A percentile compares a stretch with the other conserved stretches of the same genome.
phyloP scores from a whole-genome alignment of 1,140 invertebrate species.

The Listronotus oregonensis region DNA sequence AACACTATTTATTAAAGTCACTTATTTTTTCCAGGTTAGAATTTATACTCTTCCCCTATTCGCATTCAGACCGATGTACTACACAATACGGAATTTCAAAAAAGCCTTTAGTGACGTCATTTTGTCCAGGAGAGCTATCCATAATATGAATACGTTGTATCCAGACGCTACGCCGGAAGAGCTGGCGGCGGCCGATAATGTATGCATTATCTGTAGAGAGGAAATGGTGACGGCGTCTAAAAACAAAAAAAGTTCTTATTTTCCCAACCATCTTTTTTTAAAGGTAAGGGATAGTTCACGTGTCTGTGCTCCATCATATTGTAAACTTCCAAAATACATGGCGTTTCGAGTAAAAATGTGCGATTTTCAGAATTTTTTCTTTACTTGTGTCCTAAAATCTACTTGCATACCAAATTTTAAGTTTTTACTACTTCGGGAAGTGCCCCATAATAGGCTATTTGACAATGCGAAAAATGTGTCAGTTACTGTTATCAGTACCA shows the following conservation, averaged over 20 bases:
- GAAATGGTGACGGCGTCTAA: slow-evolving; percentile 90
- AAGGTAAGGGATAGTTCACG: slow-evolving; percentile 56
- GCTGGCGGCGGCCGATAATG: slow-evolving; percentile 92
- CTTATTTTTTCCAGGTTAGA: slow-evolving; percentile 26
- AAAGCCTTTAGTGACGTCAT: slow-evolving; percentile 98
- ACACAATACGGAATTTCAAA: slow-evolving; percentile 96
- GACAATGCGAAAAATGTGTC: too few species aligned
- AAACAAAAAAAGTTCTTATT: slow-evolving; percentile 98
- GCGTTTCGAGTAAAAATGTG: too few species aligned
- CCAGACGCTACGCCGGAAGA: slow-evolving; percentile 96
- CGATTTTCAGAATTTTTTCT: too few species aligned
- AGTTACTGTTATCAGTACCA: too few species aligned
- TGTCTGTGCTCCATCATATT: too few species aligned
- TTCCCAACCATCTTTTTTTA: slow-evolving; percentile 98
- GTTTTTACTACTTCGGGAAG: too few species aligned
- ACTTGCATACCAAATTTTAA: too few species aligned
- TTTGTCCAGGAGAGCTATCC: slow-evolving; percentile 92
- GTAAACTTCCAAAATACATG: too few species aligned
- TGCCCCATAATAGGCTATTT: too few species aligned
- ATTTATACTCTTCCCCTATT: slow-evolving; percentile 98
- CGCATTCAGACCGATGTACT: slow-evolving; percentile 98
- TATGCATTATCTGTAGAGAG: slow-evolving; percentile 98
- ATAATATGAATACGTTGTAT: slow-evolving; percentile 98
- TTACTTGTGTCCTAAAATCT: too few species aligned
- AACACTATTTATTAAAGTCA: too few species aligned